Conservation (phyloP, 2,888 invertebrate species). For the Cheilosia pagana region DNA sequence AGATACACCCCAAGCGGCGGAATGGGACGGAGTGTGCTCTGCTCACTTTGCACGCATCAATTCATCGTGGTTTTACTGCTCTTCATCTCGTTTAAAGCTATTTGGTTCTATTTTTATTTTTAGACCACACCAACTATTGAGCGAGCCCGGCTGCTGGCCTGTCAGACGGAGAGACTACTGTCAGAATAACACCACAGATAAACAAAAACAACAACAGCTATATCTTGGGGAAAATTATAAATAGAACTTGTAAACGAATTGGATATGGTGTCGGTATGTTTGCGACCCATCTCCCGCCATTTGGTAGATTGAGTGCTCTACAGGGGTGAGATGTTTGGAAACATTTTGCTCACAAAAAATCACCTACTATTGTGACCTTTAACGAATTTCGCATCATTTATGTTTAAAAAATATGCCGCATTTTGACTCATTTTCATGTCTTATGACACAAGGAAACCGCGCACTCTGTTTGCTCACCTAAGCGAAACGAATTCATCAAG, state of each 20-base stretch:
- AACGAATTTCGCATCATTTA: too few species aligned
- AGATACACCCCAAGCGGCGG: conserved; percentile 21
- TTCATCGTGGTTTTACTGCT: conserved; percentile 28
- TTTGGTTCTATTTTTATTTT: conserved; percentile 65
- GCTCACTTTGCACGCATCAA: conserved; percentile 62
- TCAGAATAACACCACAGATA: conserved; percentile 20
- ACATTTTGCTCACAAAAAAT: too few species aligned
- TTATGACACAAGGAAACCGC: background rate
- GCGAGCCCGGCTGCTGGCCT: conserved; percentile 60
- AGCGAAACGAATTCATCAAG: background rate
- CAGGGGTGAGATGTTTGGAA: background rate
- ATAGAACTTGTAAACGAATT: conserved; percentile 54
- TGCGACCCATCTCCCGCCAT: conserved; percentile 7
- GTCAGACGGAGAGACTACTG: conserved; percentile 63
- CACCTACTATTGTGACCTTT: too few species aligned
- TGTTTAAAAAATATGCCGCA: too few species aligned
- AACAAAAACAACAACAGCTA: conserved; percentile 14
- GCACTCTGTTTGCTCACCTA: background rate
- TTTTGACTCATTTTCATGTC: background rate
- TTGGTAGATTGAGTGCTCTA: background rate
- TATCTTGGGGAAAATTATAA: conserved; percentile 38
- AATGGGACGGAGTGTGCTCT: conserved; percentile 19
- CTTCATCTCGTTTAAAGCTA: conserved; percentile 29
- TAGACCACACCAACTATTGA: conserved; percentile 48
- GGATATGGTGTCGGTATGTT: conserved; percentile 26